A percentile compares a stretch with the other conserved stretches of the same genome.
Evolutionary conservation across 2,797 vertebrate genomes (phyloP).

Genomic region (Aeoliscus strigatus): DNA sequence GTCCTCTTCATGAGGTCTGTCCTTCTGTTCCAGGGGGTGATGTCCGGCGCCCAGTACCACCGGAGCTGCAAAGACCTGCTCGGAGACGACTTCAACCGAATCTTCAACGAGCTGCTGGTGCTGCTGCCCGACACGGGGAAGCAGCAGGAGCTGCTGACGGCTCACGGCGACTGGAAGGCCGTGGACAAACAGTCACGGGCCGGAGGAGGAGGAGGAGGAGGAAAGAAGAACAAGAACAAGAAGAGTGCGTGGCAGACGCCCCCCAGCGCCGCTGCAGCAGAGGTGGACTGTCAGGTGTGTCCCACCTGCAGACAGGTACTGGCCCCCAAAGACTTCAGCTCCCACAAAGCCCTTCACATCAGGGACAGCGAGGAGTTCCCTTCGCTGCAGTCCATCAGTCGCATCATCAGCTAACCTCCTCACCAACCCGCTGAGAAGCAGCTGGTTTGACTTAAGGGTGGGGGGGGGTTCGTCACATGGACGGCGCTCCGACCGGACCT

Average conservation of each 20-base stretch:
- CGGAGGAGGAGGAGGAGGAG: slow-evolving; percentile 61
- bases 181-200: slow-evolving; percentile 72
- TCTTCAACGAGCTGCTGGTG: slow-evolving; percentile 93
- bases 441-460: slow-evolving; percentile 13
- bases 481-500: slow-evolving; percentile 36
- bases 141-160: slow-evolving; percentile 93
- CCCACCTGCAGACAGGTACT: slow-evolving; percentile 93
- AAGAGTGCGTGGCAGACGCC: slow-evolving; percentile 84
- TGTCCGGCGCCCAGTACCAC: slow-evolving; percentile 90
- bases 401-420: slow-evolving; percentile 89
- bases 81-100: slow-evolving; percentile 86
- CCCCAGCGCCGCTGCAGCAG: slow-evolving; percentile 57
- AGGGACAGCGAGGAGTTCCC: slow-evolving; percentile 90
- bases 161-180: slow-evolving; percentile 80
- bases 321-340: slow-evolving; percentile 81
- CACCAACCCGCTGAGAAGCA: too few species aligned
- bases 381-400: slow-evolving; percentile 91
- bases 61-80: slow-evolving; percentile 89
- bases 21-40: slow-evolving; percentile 76
- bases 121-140: slow-evolving; percentile 90
- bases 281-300: slow-evolving; percentile 89
- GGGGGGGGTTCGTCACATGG: slow-evolving; percentile 11
- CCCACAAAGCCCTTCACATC: slow-evolving; percentile 87
- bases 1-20: too few species aligned
- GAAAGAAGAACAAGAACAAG: slow-evolving; percentile 83